Evolutionary conservation across 2,113 vertebrate genomes (phyloP).

Genomic region (Gnathonemus longibarbis): DNA sequence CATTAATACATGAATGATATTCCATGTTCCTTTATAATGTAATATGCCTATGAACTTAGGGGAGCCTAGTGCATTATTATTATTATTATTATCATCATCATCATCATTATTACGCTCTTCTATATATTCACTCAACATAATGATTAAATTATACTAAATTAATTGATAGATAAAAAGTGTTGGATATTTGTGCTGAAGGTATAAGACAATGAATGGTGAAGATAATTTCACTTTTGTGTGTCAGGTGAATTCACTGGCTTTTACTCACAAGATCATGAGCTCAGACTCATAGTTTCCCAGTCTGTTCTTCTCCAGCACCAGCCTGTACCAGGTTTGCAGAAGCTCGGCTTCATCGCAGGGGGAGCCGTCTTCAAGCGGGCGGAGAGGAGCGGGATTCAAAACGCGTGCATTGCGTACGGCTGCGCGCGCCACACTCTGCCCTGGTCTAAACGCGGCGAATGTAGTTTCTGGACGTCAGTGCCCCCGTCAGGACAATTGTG

Average conservation of each 20-base stretch:
- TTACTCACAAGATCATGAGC: constrained; percentile 69
- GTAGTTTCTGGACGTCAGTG: background rate
- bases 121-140: background rate
- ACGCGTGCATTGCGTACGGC: background rate
- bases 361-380: constrained; percentile 21
- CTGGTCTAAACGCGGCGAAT: background rate
- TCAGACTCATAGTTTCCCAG: constrained; percentile 83
- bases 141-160: background rate
- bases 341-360: constrained; percentile 67
- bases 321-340: constrained; percentile 84
- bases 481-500: constrained; percentile 13
- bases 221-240: background rate
- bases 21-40: background rate
- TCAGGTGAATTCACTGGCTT: background rate
- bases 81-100: background rate
- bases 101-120: background rate
- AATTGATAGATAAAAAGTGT: background rate
- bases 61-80: background rate
- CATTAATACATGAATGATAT: background rate
- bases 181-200: background rate
- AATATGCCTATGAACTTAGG: background rate
- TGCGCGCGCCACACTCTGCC: background rate
- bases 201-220: background rate
- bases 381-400: background rate
- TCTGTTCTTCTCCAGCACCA: constrained; percentile 91